Base-by-base conservation (phyloP, 2,113 vertebrate species). In the Cettia cetti region DNA sequence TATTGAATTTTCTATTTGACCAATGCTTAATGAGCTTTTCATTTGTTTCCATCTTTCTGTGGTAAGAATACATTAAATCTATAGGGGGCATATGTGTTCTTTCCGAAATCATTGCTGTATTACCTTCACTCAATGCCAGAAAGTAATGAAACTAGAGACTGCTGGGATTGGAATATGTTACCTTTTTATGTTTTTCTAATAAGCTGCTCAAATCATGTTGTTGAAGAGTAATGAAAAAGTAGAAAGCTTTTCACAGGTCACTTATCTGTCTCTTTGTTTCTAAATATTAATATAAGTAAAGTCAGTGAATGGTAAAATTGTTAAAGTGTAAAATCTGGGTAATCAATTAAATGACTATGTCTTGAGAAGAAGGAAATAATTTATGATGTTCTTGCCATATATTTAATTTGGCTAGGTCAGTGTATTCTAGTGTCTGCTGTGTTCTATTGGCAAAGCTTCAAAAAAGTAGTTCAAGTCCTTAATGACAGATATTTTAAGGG, bases 161-260 rank as follows among this genome's bases (percentile, higher is more conserved):
- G 27, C 42, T 64, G 49, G 42, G 45, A 6, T 82, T 96, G 90
- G 89, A 96, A 88, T 94, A 45, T 89, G 52, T 96, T 95, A 30
- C 82, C 75, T 94, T 92, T 77, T 96, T 95, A 91, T 96, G 95
- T 88, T 97, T 97, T 97, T 97, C 82, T 88, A 95, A 96, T 97
- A 94, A 96, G 26, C 63, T 91, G n/a, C 24, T 94, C 65, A 91
- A 80, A 87, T 82, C 52, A 35, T 90, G 71, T 68, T 94, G 85
- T 71, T 95, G 92, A 92, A 93, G 74, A 92, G 80, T 71, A 96
- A 93, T 95, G 92, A 96, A 95, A 94, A 76, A 86, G 75, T 92
- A 86, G 76, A 94, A 92, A 90, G 65, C 37, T 93, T 96, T 96
- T 95, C 86, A 90, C 91, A 97, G 93, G 80, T 96, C 89, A 96